Percentiles rank a stretch among this genome's conserved stretches.
Conservation (phyloP, 2,888 invertebrate genomes). For the Desoria tigrina region DNA sequence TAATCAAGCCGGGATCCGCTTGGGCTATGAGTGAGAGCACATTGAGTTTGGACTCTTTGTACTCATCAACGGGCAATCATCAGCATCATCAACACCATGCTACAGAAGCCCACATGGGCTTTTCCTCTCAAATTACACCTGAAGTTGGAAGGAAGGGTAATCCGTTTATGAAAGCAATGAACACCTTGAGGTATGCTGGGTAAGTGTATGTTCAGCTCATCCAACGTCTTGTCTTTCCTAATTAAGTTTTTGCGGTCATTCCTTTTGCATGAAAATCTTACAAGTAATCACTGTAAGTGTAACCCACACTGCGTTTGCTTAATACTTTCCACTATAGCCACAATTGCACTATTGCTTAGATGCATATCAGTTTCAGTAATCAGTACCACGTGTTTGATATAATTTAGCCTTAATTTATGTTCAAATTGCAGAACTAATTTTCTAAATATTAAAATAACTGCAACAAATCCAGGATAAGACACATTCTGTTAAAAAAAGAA, state of each 20-base stretch:
- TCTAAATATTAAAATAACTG: too few relatives aligned
- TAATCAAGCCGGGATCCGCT: constrained; percentile 60
- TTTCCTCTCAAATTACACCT: constrained; percentile 59
- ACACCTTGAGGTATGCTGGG: constrained; percentile 68
- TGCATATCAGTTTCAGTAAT: too few relatives aligned
- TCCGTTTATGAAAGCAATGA: constrained; percentile 76
- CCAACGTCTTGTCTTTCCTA: neutral
- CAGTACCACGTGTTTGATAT: too few relatives aligned
- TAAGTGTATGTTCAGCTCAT: constrained; percentile 46
- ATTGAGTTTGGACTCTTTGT: constrained; percentile 78
- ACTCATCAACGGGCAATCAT: constrained; percentile 63
- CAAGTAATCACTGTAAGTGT: constrained; percentile 7
- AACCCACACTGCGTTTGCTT: too few relatives aligned
- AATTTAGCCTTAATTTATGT: too few relatives aligned
- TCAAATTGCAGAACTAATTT: too few relatives aligned
- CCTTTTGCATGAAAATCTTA: constrained; percentile 8
- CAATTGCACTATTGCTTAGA: too few relatives aligned
- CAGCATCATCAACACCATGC: constrained; percentile 22
- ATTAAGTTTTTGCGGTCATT: neutral
- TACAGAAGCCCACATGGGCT: constrained; percentile 51
- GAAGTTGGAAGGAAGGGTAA: constrained; percentile 68
- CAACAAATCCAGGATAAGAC: too few relatives aligned
- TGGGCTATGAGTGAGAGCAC: constrained; percentile 80
- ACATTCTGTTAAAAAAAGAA: too few relatives aligned
- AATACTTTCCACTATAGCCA: too few relatives aligned